Conservation (phyloP, 2,113 vertebrate species). For the Phasianus colchicus region DNA sequence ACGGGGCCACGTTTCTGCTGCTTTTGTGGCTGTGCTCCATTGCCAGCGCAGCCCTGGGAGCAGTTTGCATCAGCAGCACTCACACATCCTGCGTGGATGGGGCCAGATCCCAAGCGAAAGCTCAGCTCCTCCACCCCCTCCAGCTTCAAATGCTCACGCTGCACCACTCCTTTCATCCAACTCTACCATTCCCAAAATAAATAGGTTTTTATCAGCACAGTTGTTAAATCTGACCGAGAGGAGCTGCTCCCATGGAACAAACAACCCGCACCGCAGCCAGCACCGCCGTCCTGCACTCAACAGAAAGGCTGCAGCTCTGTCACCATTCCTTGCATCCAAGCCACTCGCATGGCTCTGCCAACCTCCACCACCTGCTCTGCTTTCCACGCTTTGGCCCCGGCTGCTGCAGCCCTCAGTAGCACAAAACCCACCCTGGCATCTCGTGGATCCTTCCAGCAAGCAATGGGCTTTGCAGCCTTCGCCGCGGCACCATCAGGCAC, state of each 20-base stretch:
- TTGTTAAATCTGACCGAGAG: neutral
- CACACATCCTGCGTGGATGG: neutral
- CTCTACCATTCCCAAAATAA: conserved; percentile 34
- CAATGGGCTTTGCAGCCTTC: neutral
- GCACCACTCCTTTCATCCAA: neutral
- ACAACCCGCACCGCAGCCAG: neutral
- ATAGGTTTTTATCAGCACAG: neutral
- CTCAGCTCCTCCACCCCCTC: neutral
- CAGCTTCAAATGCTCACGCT: neutral
- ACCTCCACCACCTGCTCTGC: neutral
- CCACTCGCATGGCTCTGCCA: neutral
- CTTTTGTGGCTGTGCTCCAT: neutral
- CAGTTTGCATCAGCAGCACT: neutral
- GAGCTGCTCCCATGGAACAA: neutral
- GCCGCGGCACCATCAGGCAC: neutral
- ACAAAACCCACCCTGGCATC: neutral
- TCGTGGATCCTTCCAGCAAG: neutral
- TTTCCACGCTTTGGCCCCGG: neutral
- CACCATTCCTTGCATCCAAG: neutral
- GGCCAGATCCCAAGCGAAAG: neutral
- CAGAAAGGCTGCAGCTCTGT: neutral
- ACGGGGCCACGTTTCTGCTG: neutral
- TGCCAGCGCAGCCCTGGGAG: neutral
- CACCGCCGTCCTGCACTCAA: neutral
- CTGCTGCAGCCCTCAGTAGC: neutral